These are phyloP conservation scores for Cotesia glomerata DNA, from an alignment of 1,140 invertebrate species.

Conservation along the genomic window DNA sequence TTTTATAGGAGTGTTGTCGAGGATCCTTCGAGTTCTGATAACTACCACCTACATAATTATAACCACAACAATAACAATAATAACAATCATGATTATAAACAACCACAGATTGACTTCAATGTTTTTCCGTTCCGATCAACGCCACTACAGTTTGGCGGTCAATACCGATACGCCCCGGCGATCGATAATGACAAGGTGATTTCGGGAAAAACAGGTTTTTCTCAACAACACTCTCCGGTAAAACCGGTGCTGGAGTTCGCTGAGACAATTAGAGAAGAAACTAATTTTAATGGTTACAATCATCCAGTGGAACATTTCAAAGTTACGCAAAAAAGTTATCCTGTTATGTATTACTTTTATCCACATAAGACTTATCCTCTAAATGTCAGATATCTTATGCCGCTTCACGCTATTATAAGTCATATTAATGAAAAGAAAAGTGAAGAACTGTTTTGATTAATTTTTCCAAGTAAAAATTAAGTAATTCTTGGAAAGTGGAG, in stretches of 20 bases:
- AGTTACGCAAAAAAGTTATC: not conserved
- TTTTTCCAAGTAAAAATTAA: no score
- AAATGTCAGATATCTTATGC: not conserved
- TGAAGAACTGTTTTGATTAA: not conserved
- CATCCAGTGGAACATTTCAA: not conserved
- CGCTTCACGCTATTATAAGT: no score
- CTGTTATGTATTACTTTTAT: not conserved
- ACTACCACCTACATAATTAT: no score
- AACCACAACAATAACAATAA: not conserved
- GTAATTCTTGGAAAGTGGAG: no score
- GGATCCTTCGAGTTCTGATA: not conserved
- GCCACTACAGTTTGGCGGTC: not conserved
- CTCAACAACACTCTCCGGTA: no score
- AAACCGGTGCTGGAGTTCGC: not conserved
- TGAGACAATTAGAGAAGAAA: not conserved
- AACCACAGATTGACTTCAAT: not conserved
- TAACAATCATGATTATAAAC: not conserved
- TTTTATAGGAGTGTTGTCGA: slow-evolving; percentile 23
- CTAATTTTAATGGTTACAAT: not conserved
- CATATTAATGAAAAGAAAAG: not conserved
- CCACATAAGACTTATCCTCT: not conserved
- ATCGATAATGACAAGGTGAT: not conserved
- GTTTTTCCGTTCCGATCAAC: not conserved
- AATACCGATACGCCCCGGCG: not conserved
- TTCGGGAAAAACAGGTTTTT: not conserved